These are phyloP conservation scores for Eulemur mongoz DNA, from an alignment of 2,797 vertebrate species.

Conservation along the genomic window DNA sequence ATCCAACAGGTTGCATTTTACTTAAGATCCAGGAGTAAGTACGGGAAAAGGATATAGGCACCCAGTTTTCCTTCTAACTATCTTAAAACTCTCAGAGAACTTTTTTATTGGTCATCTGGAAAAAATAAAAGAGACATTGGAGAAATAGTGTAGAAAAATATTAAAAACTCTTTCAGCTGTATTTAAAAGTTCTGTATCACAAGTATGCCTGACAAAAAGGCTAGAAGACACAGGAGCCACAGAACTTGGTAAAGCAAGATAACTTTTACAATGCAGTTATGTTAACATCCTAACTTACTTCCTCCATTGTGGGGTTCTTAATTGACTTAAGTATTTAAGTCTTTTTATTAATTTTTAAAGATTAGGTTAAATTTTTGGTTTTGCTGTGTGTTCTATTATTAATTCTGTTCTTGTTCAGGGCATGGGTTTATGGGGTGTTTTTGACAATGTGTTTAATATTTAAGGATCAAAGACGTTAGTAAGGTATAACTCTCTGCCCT, in stretches of 20 bases:
- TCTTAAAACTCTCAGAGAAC: neutral
- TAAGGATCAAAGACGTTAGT: neutral
- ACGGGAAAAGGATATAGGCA: slow-evolving; percentile 72
- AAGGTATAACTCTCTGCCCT: neutral
- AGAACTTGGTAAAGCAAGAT: neutral
- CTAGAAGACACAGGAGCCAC: neutral
- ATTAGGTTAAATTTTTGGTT: neutral
- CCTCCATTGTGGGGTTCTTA: neutral
- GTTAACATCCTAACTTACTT: neutral
- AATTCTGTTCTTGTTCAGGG: neutral
- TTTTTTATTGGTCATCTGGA: slow-evolving; percentile 65
- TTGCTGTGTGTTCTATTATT: neutral
- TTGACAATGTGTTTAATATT: neutral
- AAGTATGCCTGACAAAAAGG: neutral
- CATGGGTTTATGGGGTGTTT: neutral
- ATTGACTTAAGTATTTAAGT: neutral
- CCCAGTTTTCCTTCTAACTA: slow-evolving; percentile 68
- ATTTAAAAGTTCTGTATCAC: neutral
- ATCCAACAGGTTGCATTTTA: slow-evolving; percentile 78
- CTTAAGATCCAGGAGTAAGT: slow-evolving; percentile 74
- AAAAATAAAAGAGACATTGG: slow-evolving; percentile 12
- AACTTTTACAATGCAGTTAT: neutral
- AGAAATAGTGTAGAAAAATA: neutral
- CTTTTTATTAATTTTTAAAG: neutral
- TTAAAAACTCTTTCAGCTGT: neutral